A percentile compares a stretch with the other conserved stretches of the same genome.
phyloP scores from a whole-genome alignment of 2,888 invertebrate genomes.

The Dasysyrphus tricinctus region DNA sequence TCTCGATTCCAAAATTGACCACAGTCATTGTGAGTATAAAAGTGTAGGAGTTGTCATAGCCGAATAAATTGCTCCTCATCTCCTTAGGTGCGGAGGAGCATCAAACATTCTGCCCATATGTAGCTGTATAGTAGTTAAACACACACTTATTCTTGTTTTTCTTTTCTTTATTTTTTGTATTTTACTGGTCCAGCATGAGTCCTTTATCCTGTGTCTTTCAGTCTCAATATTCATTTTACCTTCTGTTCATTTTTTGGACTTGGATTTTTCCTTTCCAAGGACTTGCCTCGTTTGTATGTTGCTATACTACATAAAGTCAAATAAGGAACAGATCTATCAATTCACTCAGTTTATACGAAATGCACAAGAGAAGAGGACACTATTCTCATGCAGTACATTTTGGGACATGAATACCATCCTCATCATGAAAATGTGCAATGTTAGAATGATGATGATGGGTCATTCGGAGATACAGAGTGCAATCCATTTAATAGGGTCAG shows the following conservation, averaged over 20 bases:
- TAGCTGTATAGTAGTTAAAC: conserved; percentile 22
- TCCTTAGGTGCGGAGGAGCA: conserved; percentile 29
- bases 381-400: neutral
- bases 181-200: conserved; percentile 37
- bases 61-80: conserved; percentile 52
- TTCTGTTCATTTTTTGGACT: conserved; percentile 33
- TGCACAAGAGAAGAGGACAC: conserved; percentile 17
- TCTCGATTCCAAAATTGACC: conserved; percentile 61
- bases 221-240: conserved; percentile 11
- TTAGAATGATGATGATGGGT: conserved; percentile 48
- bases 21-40: conserved; percentile 32
- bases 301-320: conserved; percentile 14
- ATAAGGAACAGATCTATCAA: conserved; percentile 35
- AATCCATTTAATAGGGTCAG: conserved; percentile 61
- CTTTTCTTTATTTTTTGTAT: neutral
- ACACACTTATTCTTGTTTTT: conserved; percentile 48
- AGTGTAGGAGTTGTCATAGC: conserved; percentile 40
- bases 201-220: conserved; percentile 11
- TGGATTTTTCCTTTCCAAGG: conserved; percentile 49
- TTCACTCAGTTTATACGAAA: conserved; percentile 11
- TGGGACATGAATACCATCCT: conserved; percentile 15
- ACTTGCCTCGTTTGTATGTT: conserved; percentile 10
- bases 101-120: conserved; percentile 44
- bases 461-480: conserved; percentile 31
- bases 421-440: conserved; percentile 33